phyloP scores from a whole-genome alignment of 2,113 vertebrate species.

The Mormyrus iriodes region DNA sequence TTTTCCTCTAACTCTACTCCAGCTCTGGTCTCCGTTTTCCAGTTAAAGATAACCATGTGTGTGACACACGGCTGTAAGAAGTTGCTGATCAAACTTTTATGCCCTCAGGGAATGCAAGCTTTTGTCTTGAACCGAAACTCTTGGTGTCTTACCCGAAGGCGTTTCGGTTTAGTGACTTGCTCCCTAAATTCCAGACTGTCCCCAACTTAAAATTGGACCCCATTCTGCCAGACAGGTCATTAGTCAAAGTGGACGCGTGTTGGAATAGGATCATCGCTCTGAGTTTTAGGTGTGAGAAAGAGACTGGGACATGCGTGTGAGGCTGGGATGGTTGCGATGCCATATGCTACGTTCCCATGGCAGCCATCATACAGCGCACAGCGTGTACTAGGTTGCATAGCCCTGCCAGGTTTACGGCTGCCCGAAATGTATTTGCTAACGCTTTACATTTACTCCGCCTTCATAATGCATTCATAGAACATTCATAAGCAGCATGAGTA shows the following conservation, averaged over 20 bases:
- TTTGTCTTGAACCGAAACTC: not conserved
- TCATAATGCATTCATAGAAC: not conserved
- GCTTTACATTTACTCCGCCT: too few species aligned
- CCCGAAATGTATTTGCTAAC: too few species aligned
- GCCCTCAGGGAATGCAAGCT: not conserved
- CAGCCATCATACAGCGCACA: too few species aligned
- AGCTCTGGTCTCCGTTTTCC: not conserved
- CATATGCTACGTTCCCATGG: too few species aligned
- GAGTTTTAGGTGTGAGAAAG: not conserved
- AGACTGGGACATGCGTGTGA: not conserved
- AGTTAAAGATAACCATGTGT: not conserved
- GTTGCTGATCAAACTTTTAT: not conserved
- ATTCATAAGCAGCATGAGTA: not conserved
- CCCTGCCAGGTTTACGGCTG: too few species aligned
- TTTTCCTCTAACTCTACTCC: not conserved
- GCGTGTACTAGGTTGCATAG: too few species aligned
- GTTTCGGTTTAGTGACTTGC: not conserved
- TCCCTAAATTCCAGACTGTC: not conserved
- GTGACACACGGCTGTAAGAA: not conserved
- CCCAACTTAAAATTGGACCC: not conserved
- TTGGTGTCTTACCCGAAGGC: not conserved
- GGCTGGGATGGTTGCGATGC: too few species aligned
- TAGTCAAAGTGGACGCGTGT: not conserved
- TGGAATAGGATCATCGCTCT: not conserved
- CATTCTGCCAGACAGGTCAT: not conserved